phyloP scores from a whole-genome alignment of 2,797 vertebrate species.

The Heliangelus exortis region DNA sequence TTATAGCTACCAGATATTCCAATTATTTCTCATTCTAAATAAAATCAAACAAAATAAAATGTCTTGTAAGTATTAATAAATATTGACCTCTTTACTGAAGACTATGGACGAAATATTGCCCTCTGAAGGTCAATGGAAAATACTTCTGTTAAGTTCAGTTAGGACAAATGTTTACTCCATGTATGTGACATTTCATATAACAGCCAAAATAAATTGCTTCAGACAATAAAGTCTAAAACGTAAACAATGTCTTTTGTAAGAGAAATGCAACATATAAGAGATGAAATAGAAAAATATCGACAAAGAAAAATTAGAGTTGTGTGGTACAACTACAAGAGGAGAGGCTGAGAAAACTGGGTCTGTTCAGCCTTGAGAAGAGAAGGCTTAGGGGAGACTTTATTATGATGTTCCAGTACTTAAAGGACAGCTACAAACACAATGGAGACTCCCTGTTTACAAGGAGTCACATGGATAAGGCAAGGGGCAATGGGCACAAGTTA shows the following conservation, averaged over 20 bases:
- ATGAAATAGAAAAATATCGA: neutral
- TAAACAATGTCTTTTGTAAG: neutral
- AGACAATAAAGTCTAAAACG: neutral
- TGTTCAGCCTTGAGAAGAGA: too few species aligned
- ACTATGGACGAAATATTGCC: neutral
- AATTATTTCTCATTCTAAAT: neutral
- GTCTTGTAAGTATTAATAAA: neutral
- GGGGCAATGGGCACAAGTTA: too few species aligned
- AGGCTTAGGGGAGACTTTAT: too few species aligned
- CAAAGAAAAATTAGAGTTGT: neutral
- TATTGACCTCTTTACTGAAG: neutral
- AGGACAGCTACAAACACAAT: too few species aligned
- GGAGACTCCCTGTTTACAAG: too few species aligned
- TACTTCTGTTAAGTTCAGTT: neutral
- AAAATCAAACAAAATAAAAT: neutral
- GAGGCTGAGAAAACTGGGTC: neutral
- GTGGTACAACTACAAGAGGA: neutral
- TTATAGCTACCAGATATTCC: neutral
- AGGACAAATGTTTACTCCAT: neutral
- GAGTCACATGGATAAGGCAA: too few species aligned
- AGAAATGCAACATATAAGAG: neutral
- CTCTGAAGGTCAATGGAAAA: constrained; percentile 7
- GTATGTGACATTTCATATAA: neutral
- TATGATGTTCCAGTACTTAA: too few species aligned
- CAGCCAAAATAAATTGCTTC: neutral